Conservation (phyloP, 2,888 invertebrate genomes). For the Thymelicus sylvestris region DNA sequence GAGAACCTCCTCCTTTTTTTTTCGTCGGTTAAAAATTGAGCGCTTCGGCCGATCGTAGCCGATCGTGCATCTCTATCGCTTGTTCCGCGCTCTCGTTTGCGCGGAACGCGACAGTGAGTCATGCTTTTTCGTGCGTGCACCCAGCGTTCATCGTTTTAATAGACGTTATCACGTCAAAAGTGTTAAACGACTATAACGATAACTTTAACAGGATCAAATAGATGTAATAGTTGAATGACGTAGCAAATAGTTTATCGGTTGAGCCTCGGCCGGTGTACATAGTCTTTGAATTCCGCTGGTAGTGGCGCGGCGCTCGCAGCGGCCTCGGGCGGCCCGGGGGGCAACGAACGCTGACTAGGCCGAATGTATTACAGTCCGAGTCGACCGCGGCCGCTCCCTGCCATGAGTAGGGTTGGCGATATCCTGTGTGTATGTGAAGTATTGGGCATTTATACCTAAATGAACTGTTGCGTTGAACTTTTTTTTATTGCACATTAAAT, state of each 20-base stretch:
- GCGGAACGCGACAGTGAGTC: too few species aligned
- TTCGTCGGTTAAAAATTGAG: too few species aligned
- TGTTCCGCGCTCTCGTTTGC: too few species aligned
- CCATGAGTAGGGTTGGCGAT: conserved; percentile 58
- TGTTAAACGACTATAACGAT: too few species aligned
- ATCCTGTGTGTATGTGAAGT: neutral
- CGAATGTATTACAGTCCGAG: conserved; percentile 84
- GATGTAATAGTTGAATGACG: neutral
- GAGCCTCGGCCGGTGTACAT: conserved; percentile 20
- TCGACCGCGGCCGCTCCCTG: conserved; percentile 77
- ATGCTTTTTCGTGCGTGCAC: too few species aligned
- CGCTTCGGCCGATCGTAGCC: too few species aligned
- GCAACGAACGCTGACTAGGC: conserved; percentile 84
- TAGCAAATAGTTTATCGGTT: conserved; percentile 10
- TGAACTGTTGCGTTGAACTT: too few species aligned
- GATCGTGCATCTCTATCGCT: too few species aligned
- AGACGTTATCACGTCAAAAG: too few species aligned
- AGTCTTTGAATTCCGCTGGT: conserved; percentile 41
- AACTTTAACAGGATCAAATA: neutral
- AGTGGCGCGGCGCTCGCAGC: conserved; percentile 54
- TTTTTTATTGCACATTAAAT: too few species aligned
- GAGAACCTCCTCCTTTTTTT: too few species aligned
- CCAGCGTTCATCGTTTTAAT: too few species aligned
- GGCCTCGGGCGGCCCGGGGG: conserved; percentile 78
- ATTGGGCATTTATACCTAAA: neutral